Percentiles rank a stretch among this genome's conserved stretches.
These are phyloP conservation scores for Megaceryle alcyon DNA, from an alignment of 2,797 vertebrate species.

Conservation along the genomic window DNA sequence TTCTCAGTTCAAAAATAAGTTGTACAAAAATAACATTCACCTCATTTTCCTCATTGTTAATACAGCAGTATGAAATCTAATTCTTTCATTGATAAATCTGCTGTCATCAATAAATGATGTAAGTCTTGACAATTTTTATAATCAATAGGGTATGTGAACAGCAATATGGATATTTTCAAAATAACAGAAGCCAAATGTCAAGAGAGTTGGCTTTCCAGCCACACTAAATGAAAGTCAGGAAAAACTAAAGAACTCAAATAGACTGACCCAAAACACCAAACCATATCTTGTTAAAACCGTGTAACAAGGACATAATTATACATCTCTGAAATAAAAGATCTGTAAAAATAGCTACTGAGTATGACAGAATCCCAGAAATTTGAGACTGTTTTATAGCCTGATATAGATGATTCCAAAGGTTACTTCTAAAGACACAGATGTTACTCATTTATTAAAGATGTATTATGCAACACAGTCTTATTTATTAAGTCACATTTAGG, in stretches of 20 bases:
- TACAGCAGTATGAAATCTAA: background rate
- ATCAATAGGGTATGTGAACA: rapidly evolving
- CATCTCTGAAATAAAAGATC: background rate
- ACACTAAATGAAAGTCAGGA: background rate
- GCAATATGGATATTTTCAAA: background rate
- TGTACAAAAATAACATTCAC: background rate
- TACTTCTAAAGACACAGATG: background rate
- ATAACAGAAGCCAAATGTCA: background rate
- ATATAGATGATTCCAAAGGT: background rate
- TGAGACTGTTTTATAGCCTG: background rate
- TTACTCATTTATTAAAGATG: background rate
- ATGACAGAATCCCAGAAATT: background rate
- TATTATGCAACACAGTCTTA: background rate
- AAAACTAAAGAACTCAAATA: background rate
- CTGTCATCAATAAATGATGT: background rate
- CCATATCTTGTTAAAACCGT: background rate
- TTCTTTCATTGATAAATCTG: background rate
- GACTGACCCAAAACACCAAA: background rate
- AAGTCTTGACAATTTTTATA: background rate
- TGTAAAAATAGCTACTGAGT: background rate
- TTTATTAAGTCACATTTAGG: background rate
- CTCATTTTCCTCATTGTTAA: background rate
- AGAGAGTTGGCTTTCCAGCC: background rate
- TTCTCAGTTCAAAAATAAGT: background rate
- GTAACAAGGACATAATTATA: background rate